Percentiles rank a stretch among this genome's conserved stretches.
phyloP scores from a whole-genome alignment of 2,113 vertebrate species.

The Chauna torquata region DNA sequence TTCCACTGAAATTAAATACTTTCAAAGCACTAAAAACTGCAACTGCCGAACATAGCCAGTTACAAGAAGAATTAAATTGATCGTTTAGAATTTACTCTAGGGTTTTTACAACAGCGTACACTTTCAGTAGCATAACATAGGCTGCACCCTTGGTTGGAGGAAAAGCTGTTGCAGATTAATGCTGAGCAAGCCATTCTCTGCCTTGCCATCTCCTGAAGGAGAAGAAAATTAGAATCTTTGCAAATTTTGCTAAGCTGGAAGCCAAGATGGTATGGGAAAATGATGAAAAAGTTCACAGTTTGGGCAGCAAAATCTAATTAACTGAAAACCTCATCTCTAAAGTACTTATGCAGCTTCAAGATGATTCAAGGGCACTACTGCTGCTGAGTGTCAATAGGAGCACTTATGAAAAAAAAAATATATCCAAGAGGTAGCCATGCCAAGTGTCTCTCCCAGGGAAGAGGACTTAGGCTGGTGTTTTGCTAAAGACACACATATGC shows the following conservation, averaged over 20 bases:
- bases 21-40: background rate
- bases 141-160: background rate
- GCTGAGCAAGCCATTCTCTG: background rate
- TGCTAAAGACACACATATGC: background rate
- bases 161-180: background rate
- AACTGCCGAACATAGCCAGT: background rate
- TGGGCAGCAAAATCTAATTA: conserved; percentile 6
- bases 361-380: background rate
- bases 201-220: background rate
- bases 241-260: background rate
- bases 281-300: background rate
- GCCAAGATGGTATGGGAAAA: background rate
- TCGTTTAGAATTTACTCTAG: background rate
- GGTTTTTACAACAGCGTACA: background rate
- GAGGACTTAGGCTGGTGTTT: background rate
- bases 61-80: background rate
- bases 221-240: background rate
- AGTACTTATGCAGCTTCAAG: background rate
- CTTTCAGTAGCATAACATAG: fast-evolving
- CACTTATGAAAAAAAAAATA: background rate
- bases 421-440: background rate
- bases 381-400: background rate
- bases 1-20: background rate
- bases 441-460: background rate
- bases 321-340: background rate